These are phyloP conservation scores for Brachionus koreanus DNA, from an alignment of 1,140 invertebrate species.

Conservation along the genomic window DNA sequence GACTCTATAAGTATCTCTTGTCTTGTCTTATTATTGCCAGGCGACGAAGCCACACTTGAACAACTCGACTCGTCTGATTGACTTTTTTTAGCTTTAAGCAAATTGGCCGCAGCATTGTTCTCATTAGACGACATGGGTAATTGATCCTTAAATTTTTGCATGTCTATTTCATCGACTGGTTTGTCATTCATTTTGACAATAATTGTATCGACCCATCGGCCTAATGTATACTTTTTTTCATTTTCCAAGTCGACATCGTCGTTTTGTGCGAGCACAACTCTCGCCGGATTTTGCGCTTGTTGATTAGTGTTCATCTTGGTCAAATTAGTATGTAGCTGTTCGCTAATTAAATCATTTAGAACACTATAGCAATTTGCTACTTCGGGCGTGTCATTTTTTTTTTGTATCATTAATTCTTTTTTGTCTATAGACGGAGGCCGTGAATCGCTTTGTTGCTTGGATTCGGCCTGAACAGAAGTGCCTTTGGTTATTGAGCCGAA, in stretches of 20 bases:
- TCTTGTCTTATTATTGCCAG: neutral
- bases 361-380: neutral
- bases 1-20: neutral
- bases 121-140: conserved; percentile 31
- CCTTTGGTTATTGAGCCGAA: neutral
- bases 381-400: neutral
- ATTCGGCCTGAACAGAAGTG: neutral
- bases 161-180: conserved; percentile 11
- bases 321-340: conserved; percentile 10
- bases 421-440: neutral
- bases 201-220: conserved; percentile 29
- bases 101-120: conserved; percentile 7
- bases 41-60: conserved; percentile 8
- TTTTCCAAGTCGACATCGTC: neutral
- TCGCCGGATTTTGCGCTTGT: too few relatives aligned
- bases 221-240: conserved; percentile 28
- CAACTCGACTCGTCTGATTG: conserved; percentile 17
- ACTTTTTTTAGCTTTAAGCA: neutral
- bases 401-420: neutral
- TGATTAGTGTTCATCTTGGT: neutral
- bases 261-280: neutral
- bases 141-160: conserved; percentile 17
- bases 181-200: conserved; percentile 41
- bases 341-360: neutral
- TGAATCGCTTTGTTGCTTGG: neutral